phyloP scores from a whole-genome alignment of 2,797 vertebrate genomes.

The Cossypha dichroa region DNA sequence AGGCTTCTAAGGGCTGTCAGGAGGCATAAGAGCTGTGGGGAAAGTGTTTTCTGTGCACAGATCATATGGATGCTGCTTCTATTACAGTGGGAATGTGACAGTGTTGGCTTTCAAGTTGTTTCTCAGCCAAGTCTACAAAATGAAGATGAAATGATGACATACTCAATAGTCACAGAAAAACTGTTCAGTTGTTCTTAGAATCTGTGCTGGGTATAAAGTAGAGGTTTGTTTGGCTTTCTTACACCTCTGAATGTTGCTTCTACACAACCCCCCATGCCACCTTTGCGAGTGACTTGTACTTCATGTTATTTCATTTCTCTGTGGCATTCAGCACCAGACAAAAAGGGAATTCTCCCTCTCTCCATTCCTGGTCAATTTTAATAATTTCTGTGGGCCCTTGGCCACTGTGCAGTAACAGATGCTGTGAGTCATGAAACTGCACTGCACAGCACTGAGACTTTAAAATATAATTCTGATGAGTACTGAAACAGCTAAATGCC shows the following conservation, averaged over 20 bases:
- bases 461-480: background rate
- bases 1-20: background rate
- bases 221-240: background rate
- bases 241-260: background rate
- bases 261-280: rapidly evolving
- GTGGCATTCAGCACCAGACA: background rate
- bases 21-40: background rate
- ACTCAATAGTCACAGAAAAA: background rate
- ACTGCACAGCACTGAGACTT: background rate
- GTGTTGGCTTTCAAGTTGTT: background rate
- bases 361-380: background rate
- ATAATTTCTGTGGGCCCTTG: background rate
- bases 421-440: background rate
- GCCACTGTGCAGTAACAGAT: background rate
- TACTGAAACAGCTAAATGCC: background rate
- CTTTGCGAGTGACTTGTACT: background rate
- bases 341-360: background rate
- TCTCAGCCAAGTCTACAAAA: background rate
- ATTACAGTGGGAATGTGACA: background rate
- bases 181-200: background rate
- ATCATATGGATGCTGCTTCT: background rate
- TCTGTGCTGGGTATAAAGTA: background rate
- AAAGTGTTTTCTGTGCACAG: background rate
- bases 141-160: background rate
- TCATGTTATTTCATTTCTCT: background rate